These are phyloP conservation scores for Gallinago solitaria DNA, from an alignment of 2,797 vertebrate genomes.

Conservation along the genomic window DNA sequence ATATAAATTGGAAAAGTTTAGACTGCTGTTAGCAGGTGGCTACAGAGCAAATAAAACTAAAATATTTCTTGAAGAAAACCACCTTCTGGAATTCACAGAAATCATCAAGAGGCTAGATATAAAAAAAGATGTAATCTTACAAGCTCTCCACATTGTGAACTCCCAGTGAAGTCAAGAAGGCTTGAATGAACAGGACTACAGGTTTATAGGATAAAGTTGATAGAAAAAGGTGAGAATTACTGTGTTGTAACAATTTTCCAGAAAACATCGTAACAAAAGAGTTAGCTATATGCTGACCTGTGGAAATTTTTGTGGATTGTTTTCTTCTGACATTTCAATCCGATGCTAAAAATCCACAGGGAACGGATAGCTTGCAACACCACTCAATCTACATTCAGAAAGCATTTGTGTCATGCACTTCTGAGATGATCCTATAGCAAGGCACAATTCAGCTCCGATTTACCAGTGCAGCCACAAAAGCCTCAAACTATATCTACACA, in stretches of 20 bases:
- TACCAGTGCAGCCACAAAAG: background rate
- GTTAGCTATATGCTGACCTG: background rate
- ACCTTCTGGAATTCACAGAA: background rate
- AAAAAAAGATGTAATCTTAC: background rate
- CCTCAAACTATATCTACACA: background rate
- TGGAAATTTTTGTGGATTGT: background rate
- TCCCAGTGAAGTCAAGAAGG: fast-evolving
- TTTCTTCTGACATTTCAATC: background rate
- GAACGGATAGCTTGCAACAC: fast-evolving
- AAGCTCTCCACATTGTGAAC: background rate
- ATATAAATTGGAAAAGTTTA: background rate
- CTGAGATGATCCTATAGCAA: background rate
- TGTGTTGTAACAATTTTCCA: background rate
- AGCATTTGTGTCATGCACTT: background rate
- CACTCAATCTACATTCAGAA: background rate
- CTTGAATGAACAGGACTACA: fast-evolving
- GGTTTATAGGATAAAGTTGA: background rate
- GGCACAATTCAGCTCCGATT: background rate
- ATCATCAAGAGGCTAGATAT: background rate
- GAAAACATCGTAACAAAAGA: background rate
- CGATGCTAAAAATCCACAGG: background rate
- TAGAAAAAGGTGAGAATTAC: background rate
- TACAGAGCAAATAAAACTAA: background rate
- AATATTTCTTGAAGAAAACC: background rate
- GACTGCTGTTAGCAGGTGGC: background rate